These are phyloP conservation scores for Chesias legatella DNA, from an alignment of 2,888 invertebrate species.

Conservation along the genomic window DNA sequence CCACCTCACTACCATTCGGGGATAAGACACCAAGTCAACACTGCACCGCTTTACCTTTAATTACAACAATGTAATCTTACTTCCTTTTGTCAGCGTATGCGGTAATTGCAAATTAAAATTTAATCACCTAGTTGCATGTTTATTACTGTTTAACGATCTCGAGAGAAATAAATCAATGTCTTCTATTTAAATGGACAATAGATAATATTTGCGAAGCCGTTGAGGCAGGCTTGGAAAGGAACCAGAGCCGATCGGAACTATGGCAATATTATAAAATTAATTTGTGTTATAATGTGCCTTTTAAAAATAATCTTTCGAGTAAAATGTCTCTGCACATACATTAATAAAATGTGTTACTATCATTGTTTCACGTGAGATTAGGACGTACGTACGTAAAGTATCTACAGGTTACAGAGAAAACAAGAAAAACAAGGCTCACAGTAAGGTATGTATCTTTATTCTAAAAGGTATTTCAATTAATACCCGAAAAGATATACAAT, in stretches of 20 bases:
- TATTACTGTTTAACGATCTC: constrained; percentile 4
- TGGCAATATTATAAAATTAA: no score
- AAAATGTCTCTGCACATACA: no score
- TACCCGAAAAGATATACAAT: constrained; percentile 49
- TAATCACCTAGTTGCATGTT: constrained; percentile 4
- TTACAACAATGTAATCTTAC: constrained; percentile 9
- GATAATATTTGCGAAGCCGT: no score
- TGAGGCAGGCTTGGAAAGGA: no score
- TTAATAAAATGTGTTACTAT: no score
- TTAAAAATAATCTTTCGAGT: no score
- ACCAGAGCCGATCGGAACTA: no score
- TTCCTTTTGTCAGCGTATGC: constrained; percentile 17
- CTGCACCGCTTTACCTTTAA: background rate
- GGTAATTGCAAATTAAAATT: constrained; percentile 6
- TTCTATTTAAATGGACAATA: no score
- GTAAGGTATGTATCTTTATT: constrained; percentile 67
- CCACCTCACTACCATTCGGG: constrained; percentile 22
- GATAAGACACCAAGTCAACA: constrained; percentile 2
- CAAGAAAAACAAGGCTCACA: constrained; percentile 47
- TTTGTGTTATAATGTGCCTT: no score
- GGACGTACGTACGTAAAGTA: no score
- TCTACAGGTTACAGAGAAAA: constrained; percentile 3
- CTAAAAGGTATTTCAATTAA: constrained; percentile 55
- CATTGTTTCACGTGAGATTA: no score
- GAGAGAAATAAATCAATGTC: background rate